These are phyloP conservation scores for Drosophila birchii DNA, from an alignment of 2,888 invertebrate genomes.

Conservation along the genomic window DNA sequence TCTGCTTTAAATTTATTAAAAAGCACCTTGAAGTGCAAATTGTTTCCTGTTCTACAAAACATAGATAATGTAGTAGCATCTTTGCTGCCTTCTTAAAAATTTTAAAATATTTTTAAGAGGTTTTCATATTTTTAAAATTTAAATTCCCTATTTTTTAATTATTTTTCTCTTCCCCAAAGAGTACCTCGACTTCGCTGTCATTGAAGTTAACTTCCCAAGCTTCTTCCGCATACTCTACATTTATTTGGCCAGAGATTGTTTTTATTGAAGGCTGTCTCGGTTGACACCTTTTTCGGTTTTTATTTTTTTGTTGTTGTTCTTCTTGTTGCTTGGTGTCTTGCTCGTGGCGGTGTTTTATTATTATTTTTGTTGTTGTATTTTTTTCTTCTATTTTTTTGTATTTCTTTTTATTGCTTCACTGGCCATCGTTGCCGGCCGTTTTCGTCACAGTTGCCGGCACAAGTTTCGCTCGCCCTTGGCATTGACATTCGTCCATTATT, in stretches of 20 bases:
- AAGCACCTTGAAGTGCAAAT: not conserved
- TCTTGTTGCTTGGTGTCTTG: constrained; percentile 15
- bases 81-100: no score
- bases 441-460: constrained; percentile 47
- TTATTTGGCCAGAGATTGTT: constrained; percentile 8
- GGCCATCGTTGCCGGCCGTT: constrained; percentile 14
- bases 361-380: constrained; percentile 11
- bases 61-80: not conserved
- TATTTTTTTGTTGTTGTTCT: not conserved
- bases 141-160: no score
- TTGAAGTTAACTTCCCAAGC: not conserved
- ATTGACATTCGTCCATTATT: constrained; percentile 29
- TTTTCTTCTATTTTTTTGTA: constrained; percentile 11
- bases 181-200: not conserved
- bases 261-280: constrained; percentile 44
- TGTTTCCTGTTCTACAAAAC: not conserved
- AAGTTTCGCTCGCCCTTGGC: constrained; percentile 51
- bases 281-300: constrained; percentile 50
- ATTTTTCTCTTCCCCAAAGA: constrained; percentile 1
- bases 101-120: no score
- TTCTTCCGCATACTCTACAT: constrained; percentile 35
- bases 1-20: not conserved
- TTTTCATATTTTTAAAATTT: not conserved
- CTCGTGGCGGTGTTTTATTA: constrained; percentile 27
- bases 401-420: constrained; percentile 31